These are phyloP conservation scores for Gorsachius magnificus DNA, from an alignment of 2,797 vertebrate species.

Conservation along the genomic window DNA sequence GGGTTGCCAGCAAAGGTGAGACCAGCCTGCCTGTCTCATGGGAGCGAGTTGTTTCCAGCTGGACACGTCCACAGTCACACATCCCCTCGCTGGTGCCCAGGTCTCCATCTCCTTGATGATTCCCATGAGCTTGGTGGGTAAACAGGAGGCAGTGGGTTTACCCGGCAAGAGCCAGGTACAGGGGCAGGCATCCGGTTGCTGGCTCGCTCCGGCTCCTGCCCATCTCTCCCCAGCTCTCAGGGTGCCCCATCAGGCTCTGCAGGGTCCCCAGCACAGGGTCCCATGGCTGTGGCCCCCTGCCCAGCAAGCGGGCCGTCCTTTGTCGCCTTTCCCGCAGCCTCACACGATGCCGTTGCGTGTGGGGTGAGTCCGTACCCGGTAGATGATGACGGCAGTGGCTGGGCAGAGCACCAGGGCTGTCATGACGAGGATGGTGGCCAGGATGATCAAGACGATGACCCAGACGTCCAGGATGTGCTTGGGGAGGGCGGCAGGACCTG, in stretches of 20 bases:
- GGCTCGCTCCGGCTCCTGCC: background rate
- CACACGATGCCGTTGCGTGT: slow-evolving; percentile 68
- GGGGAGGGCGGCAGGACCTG: slow-evolving; percentile 41
- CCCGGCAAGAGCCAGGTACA: rapidly evolving
- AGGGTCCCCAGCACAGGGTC: background rate
- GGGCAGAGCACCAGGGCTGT: slow-evolving; percentile 79
- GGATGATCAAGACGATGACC: slow-evolving; percentile 81
- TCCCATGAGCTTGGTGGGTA: background rate
- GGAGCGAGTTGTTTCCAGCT: background rate
- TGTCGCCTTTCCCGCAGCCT: background rate
- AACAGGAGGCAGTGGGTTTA: background rate
- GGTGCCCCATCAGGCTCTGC: rapidly evolving
- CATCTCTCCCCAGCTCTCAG: background rate
- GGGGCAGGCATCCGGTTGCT: rapidly evolving
- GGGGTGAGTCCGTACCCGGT: slow-evolving; percentile 79
- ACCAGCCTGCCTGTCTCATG: background rate
- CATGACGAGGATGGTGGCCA: slow-evolving; percentile 82
- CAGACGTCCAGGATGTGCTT: slow-evolving; percentile 82
- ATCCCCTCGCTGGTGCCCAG: background rate
- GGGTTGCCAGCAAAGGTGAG: rapidly evolving
- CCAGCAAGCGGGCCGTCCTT: rapidly evolving
- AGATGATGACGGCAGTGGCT: slow-evolving; percentile 76
- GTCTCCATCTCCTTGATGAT: background rate
- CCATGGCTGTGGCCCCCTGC: background rate
- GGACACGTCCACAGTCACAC: background rate